Evolutionary conservation across 2,113 vertebrate species (phyloP).

Genomic region (Notarius quadriscutis): DNA sequence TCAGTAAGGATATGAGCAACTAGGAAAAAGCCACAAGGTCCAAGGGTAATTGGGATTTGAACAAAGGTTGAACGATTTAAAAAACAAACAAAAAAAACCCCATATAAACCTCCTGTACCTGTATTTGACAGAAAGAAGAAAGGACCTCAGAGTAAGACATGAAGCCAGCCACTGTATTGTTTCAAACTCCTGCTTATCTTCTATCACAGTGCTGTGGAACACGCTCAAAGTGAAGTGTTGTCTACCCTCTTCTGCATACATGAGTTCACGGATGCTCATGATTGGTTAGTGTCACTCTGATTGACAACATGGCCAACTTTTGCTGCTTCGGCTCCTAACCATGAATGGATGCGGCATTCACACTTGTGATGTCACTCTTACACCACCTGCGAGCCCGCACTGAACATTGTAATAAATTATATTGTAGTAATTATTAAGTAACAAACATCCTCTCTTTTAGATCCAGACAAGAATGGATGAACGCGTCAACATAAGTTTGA

Average conservation of each 20-base stretch:
- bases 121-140: neutral
- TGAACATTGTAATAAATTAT: neutral
- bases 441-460: neutral
- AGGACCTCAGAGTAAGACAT: neutral
- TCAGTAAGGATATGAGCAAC: neutral
- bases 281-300: neutral
- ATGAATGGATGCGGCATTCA: neutral
- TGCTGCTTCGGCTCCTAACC: neutral
- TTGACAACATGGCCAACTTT: neutral
- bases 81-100: neutral
- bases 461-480: neutral
- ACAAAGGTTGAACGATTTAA: neutral
- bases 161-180: neutral
- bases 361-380: neutral
- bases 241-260: neutral
- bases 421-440: neutral
- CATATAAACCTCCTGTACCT: neutral
- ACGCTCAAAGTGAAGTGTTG: neutral
- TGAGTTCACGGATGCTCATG: neutral
- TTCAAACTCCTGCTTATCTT: neutral
- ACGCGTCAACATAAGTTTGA: neutral
- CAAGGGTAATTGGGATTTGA: neutral
- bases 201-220: neutral
- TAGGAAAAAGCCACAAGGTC: neutral
- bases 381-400: neutral